Percentiles rank a stretch among this genome's conserved stretches.
Conservation (phyloP, 2,113 vertebrate genomes). For the Oreochromis aureus region DNA sequence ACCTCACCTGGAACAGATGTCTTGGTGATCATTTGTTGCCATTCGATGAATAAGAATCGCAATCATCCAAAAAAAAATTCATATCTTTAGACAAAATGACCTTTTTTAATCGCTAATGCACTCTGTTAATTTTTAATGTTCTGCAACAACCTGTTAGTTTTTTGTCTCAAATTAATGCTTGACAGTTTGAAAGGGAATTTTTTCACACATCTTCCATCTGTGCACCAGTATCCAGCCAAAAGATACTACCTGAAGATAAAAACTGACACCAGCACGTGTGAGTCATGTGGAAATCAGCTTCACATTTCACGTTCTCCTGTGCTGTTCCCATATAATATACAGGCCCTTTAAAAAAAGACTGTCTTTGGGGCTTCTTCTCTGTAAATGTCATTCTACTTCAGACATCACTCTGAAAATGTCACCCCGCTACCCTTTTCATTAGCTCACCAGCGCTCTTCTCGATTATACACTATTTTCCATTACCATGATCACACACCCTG, state of each 20-base stretch:
- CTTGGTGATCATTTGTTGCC: not conserved
- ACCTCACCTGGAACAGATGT: not conserved
- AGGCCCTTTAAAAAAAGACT: not conserved
- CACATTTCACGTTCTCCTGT: not conserved
- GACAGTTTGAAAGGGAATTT: not conserved
- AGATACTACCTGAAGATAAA: slow-evolving; percentile 4
- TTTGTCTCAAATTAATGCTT: not conserved
- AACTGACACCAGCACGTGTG: not conserved
- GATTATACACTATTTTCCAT: slow-evolving; percentile 45
- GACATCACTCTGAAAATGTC: slow-evolving; percentile 58
- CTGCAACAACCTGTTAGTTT: not conserved
- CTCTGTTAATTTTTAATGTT: not conserved
- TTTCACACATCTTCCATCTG: not conserved
- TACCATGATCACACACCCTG: slow-evolving; percentile 29
- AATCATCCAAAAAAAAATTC: not conserved
- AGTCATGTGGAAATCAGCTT: slow-evolving; percentile 1
- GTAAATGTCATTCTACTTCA: slow-evolving; percentile 58
- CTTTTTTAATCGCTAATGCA: not conserved
- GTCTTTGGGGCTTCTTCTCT: slow-evolving; percentile 48
- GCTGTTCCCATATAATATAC: not conserved
- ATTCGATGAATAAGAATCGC: not conserved
- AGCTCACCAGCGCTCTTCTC: slow-evolving; percentile 34
- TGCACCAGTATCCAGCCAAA: not conserved
- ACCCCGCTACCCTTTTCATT: slow-evolving; percentile 48
- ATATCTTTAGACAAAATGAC: not conserved